These are phyloP conservation scores for Drosophila jambulina DNA, from an alignment of 1,140 invertebrate genomes.

Conservation along the genomic window DNA sequence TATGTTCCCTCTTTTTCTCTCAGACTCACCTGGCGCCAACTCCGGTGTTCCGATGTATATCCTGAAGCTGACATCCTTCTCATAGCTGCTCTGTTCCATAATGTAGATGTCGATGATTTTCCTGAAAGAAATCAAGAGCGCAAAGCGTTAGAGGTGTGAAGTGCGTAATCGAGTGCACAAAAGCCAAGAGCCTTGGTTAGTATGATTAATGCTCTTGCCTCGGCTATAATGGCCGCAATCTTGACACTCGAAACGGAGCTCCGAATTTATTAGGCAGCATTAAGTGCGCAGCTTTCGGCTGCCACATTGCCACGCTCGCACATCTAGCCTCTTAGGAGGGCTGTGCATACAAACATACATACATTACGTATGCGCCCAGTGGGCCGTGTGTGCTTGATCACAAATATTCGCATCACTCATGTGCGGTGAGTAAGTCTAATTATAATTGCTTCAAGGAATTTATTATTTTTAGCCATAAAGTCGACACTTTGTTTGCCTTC, in stretches of 20 bases:
- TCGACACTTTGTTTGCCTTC: conserved; percentile 23
- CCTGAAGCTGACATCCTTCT: conserved; percentile 97
- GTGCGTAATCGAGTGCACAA: conserved; percentile 36
- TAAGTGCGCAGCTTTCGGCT: conserved; percentile 34
- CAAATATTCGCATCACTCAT: conserved; percentile 71
- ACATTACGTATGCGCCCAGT: conserved; percentile 57
- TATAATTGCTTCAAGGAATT: conserved; percentile 38
- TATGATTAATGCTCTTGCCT: conserved; percentile 59
- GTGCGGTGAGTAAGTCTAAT: conserved; percentile 29
- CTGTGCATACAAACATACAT: conserved; percentile 20
- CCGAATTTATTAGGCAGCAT: conserved; percentile 70
- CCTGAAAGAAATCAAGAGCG: conserved; percentile 88
- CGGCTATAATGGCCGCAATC: conserved; percentile 65
- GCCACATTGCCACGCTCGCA: conserved; percentile 24
- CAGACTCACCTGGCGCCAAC: conserved; percentile 92
- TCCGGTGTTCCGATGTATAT: conserved; percentile 95
- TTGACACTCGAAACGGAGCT: conserved; percentile 66
- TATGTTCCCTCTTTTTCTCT: conserved; percentile 1
- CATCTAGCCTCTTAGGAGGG: background rate
- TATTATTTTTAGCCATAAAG: conserved; percentile 46
- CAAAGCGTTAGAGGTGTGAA: conserved; percentile 14
- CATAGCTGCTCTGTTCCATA: conserved; percentile 98
- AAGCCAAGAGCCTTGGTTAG: conserved; percentile 28
- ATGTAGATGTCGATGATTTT: conserved; percentile 92
- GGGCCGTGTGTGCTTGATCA: conserved; percentile 28